These are phyloP conservation scores for Albula glossodonta DNA, from an alignment of 2,113 vertebrate species.

Conservation along the genomic window DNA sequence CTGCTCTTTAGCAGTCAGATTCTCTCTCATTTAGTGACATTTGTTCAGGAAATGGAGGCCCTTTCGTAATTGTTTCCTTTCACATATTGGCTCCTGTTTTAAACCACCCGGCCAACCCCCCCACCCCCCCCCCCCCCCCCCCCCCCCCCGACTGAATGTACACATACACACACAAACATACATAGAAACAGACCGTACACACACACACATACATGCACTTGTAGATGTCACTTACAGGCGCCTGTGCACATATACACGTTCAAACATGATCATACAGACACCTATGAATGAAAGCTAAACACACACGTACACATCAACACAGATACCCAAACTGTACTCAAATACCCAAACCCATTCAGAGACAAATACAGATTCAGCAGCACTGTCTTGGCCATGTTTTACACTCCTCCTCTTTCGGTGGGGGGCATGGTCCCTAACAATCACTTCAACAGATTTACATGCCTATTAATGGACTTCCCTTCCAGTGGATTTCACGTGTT, in stretches of 20 bases:
- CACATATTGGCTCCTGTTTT: neutral
- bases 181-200: neutral
- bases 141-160: conserved; percentile 16
- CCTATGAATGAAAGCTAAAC: neutral
- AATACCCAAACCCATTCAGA: neutral
- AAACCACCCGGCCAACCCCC: neutral
- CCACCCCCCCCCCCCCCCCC: neutral
- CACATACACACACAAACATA: conserved; percentile 14
- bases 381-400: neutral
- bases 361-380: neutral
- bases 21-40: conserved; percentile 52
- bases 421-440: neutral
- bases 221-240: neutral
- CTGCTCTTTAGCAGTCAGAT: conserved; percentile 51
- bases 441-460: neutral
- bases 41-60: conserved; percentile 53
- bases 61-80: conserved; percentile 50
- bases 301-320: neutral
- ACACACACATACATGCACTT: neutral
- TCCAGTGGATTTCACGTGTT: neutral
- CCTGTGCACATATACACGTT: neutral
- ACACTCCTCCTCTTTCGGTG: neutral
- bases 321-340: neutral
- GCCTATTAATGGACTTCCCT: neutral
- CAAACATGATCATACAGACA: neutral